Evolutionary conservation across 2,888 invertebrate genomes (phyloP), one percentile per base, ranked within the genome.

Genomic region (Cantharis lateralis): DNA sequence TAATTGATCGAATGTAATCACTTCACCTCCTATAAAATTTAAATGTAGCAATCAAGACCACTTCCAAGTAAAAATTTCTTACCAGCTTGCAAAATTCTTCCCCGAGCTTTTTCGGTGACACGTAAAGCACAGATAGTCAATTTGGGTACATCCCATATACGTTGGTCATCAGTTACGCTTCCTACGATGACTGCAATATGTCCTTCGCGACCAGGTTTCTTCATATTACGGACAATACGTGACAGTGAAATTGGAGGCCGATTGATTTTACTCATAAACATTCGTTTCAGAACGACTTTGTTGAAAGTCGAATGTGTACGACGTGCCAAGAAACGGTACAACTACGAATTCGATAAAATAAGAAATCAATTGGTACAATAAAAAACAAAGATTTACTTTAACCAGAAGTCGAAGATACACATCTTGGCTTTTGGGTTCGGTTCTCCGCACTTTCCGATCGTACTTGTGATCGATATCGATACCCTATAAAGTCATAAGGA

Each of bases 401-500:
- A 99, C 98, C 84, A 99, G 92, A 83, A 99, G 93, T 82, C 98
- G 94, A 88, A 99, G 91, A 90, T 99, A 99, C 83, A 99, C 96
- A 95, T 99, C 98, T 90, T 99, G 95, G 84, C 98, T 98, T 90
- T 94, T 97, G 62, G 99, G 99, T 90, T 97, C 97, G 85, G 95
- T 96, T 89, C 99, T 95, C 89, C 96, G 95, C 90, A 98, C 99
- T 93, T 98, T 99, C 87, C 99, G 95, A 91, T 99, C 98, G 91
- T 98, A 95, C 92, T 99, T 99, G 90, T 99, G 99, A 89, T 96
- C 95, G 89, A 99, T 98, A 91, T 99, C 99, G 90, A 99, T 98
- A 94, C 99, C 99, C 99, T 97, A 90, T 88, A 91, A 93, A 16
- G 18, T 2, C n/a, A 9, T 1, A 9, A 48, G 5, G n/a, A n/a